Conservation (phyloP, 2,113 vertebrate genomes). For the Corythaeola cristata region DNA sequence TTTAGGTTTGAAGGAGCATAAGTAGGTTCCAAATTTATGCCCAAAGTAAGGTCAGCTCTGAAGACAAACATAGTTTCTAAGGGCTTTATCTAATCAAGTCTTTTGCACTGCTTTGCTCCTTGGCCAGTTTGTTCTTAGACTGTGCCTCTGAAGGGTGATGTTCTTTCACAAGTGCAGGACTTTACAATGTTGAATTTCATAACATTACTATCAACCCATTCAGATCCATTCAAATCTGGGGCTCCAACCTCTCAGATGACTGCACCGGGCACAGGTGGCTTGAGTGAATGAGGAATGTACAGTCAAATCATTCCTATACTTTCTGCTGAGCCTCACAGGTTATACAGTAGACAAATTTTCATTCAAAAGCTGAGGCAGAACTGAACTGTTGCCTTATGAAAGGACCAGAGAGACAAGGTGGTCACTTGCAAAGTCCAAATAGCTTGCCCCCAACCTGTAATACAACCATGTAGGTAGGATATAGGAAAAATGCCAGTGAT, state of each 20-base stretch:
- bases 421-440: not conserved
- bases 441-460: fast-evolving
- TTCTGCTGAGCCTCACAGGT: not conserved
- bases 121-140: not conserved
- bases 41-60: not conserved
- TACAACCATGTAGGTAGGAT: not conserved
- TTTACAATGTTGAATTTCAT: not conserved
- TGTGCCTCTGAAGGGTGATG: not conserved
- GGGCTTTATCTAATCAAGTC: not conserved
- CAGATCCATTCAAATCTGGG: not conserved
- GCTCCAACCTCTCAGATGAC: not conserved
- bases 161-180: not conserved
- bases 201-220: not conserved
- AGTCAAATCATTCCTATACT: not conserved
- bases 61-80: not conserved
- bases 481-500: not conserved
- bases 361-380: not conserved
- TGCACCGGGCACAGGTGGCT: fast-evolving
- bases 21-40: not conserved
- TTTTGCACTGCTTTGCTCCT: not conserved
- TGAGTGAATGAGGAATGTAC: not conserved
- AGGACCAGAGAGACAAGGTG: not conserved
- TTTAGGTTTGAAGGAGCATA: not conserved
- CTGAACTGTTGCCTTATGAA: not conserved
- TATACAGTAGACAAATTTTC: not conserved